Evolutionary conservation across 2,113 vertebrate genomes (phyloP), one percentile per base, ranked within the genome.

Genomic region (Pagrus major): DNA sequence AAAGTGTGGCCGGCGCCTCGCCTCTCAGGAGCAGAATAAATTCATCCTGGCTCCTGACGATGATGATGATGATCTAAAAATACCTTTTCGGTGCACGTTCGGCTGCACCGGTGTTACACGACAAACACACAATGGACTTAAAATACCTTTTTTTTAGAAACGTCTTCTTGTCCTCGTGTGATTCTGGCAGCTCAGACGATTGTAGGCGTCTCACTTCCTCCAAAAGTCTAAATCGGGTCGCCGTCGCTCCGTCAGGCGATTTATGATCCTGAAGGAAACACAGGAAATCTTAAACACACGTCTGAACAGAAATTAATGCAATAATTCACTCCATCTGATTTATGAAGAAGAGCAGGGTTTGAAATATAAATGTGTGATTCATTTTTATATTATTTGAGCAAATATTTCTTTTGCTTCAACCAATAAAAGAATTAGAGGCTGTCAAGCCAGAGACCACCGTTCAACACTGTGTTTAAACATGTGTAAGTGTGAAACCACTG

Each of bases 11-110:
- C 15, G n/a, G n/a, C n/a, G 56, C 76, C 15, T 73, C 65, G 65
- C 71, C 70, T 54, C 60, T 74, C 76, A 52, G 70, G 41, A 25
- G 47, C 56, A 37, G 76, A 76, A 59, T 25, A 8, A 79, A 52
- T 70, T 37, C 58, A 41, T 27, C 71, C 66, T 39, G 47, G 21
- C 37, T 51, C 56, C 56, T 79, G 52, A 51, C 66, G 29, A 67
- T 10, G 52, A 51, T 49, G 71, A 74, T 47, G 63, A 69, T 33
- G 37, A 67, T 14, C 64, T 79, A 64, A 70, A 84, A 64, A 84
- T 84, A 69, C 8, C 51, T 70, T 21, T 52, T 14, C 42, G 58
- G 27, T 58, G 76, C 54, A 42, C 41, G 27, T 59, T 63, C 67
- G 74, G 68, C 65, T 82, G 27, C 52, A n/a, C 29, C 27, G 33